Percentiles rank a stretch among this genome's conserved stretches.
Evolutionary conservation across 2,113 vertebrate genomes (phyloP).

Genomic region (Pyxicephalus adspersus): DNA sequence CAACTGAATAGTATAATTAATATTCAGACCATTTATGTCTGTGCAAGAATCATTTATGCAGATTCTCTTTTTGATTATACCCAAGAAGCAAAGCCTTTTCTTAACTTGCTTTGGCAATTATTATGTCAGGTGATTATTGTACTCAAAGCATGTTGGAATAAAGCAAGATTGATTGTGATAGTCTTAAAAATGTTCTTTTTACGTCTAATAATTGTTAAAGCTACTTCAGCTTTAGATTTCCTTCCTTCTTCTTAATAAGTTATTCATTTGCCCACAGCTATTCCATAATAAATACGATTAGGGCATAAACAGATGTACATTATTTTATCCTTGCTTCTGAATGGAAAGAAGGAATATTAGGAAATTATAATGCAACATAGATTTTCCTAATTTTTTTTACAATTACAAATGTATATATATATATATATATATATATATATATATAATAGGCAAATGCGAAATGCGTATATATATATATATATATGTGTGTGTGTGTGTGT

Average conservation of each 20-base stretch:
- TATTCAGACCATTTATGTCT: constrained; percentile 58
- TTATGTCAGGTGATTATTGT: constrained; percentile 61
- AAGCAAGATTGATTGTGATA: constrained; percentile 56
- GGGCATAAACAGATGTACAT: constrained; percentile 34
- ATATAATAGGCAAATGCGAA: too few relatives aligned
- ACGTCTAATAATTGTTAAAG: constrained; percentile 43
- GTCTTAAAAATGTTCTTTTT: constrained; percentile 46
- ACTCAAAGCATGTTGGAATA: constrained; percentile 59
- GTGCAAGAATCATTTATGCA: constrained; percentile 57
- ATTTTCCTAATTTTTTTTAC: too few relatives aligned
- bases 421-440: too few relatives aligned
- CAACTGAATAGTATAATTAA: constrained; percentile 56
- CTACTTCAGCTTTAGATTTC: constrained; percentile 9
- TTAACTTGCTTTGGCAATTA: constrained; percentile 63
- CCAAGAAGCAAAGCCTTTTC: constrained; percentile 60
- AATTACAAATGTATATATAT: too few relatives aligned
- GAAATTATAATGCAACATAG: background rate
- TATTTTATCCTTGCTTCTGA: background rate
- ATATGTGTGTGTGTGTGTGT: too few relatives aligned
- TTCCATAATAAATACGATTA: constrained; percentile 20
- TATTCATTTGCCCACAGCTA: constrained; percentile 15
- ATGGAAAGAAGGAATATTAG: background rate
- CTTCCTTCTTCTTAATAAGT: constrained; percentile 2
- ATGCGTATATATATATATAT: too few relatives aligned
- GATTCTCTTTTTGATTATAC: constrained; percentile 61